Conservation (phyloP, 92 coral and sea anemone species). For the Zoanthus gigantus region DNA sequence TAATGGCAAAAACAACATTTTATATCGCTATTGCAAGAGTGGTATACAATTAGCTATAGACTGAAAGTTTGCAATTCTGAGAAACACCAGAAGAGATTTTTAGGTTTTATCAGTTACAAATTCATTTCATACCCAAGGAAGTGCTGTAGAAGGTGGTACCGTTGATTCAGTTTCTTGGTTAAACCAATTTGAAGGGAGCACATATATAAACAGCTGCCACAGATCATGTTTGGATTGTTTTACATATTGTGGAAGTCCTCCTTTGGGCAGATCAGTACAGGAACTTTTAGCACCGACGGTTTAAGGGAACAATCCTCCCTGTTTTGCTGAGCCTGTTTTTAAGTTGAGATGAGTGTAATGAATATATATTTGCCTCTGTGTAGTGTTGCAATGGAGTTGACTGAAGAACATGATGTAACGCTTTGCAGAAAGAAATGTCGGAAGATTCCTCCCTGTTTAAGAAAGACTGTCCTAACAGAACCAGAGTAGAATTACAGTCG, state of each 20-base stretch:
- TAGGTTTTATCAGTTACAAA: not conserved
- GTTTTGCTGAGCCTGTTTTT: too few relatives aligned
- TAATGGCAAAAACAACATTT: not conserved
- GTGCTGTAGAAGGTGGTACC: not conserved
- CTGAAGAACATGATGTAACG: too few relatives aligned
- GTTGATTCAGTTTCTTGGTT: not conserved
- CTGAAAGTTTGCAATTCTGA: not conserved
- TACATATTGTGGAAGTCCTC: not conserved
- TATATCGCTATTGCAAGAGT: conserved; percentile 35
- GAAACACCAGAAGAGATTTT: conserved; percentile 3
- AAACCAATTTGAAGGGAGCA: not conserved
- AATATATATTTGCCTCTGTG: too few relatives aligned
- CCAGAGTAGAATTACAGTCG: too few relatives aligned
- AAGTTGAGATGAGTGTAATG: too few relatives aligned
- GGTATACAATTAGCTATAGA: conserved; percentile 14
- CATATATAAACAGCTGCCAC: not conserved
- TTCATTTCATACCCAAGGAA: not conserved
- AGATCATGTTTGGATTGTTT: not conserved
- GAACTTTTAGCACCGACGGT: not conserved
- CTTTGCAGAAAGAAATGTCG: too few relatives aligned
- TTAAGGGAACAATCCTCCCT: not conserved
- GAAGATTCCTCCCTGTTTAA: too few relatives aligned
- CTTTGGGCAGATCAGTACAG: not conserved
- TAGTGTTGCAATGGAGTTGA: too few relatives aligned
- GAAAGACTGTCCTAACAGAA: too few relatives aligned